phyloP scores from a whole-genome alignment of 2,797 vertebrate genomes.

The Prionace glauca region DNA sequence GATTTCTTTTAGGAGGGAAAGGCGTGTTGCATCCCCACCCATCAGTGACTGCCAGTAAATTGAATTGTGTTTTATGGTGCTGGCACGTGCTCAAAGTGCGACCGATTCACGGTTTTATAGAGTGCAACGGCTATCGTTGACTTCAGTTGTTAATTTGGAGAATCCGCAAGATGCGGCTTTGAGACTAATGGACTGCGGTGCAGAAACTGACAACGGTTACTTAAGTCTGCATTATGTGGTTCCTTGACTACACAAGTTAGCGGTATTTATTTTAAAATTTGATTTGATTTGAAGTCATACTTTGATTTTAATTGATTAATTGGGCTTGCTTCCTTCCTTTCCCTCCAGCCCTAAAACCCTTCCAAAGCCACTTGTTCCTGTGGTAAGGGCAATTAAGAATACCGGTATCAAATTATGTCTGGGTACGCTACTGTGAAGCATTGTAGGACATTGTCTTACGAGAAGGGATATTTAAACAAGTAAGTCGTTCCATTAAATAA shows the following conservation, averaged over 20 bases:
- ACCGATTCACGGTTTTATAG: not conserved
- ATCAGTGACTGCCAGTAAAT: not conserved
- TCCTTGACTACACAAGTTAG: too few relatives aligned
- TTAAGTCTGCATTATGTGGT: too few relatives aligned
- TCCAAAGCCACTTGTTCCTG: too few relatives aligned
- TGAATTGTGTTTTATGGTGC: not conserved
- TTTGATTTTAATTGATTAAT: not conserved
- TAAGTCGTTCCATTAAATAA: too few relatives aligned
- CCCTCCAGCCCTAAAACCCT: not conserved
- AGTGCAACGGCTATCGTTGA: not conserved
- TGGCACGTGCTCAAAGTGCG: not conserved
- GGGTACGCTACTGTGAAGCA: too few relatives aligned
- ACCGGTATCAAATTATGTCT: too few relatives aligned
- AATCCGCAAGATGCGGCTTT: not conserved
- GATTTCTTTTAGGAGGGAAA: not conserved
- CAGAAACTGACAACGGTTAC: not conserved
- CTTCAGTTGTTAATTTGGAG: too few relatives aligned
- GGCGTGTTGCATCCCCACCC: not conserved
- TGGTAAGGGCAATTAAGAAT: too few relatives aligned
- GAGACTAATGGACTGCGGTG: not conserved
- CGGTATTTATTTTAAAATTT: too few relatives aligned
- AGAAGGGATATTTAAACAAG: too few relatives aligned
- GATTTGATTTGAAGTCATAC: too few relatives aligned
- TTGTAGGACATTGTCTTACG: too few relatives aligned
- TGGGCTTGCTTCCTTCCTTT: not conserved